A percentile compares a stretch with the other conserved stretches of the same genome.
Conservation (phyloP, 2,888 invertebrate species). For the Acronicta leporina region DNA sequence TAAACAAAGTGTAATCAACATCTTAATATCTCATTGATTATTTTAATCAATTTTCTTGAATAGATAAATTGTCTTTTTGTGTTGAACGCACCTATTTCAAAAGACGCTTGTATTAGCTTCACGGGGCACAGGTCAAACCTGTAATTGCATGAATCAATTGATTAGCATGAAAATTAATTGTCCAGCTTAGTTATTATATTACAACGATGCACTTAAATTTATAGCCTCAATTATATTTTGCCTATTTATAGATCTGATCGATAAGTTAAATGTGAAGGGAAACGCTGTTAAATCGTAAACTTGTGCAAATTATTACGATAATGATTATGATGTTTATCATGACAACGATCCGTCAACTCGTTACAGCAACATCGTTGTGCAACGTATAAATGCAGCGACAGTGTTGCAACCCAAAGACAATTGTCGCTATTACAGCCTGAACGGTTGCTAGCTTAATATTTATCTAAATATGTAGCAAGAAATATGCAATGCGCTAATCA, state of each 20-base stretch:
- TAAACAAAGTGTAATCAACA: slow-evolving; percentile 42
- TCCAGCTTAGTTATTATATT: slow-evolving; percentile 55
- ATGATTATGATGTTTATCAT: slow-evolving; percentile 36
- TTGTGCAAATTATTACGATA: slow-evolving; percentile 31
- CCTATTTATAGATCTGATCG: slow-evolving; percentile 45
- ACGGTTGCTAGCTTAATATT: slow-evolving; percentile 28
- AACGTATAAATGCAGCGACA: slow-evolving; percentile 29
- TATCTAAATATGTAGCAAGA: slow-evolving; percentile 45
- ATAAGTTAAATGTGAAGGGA: slow-evolving; percentile 60
- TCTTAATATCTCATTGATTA: slow-evolving; percentile 41
- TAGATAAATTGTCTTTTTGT: slow-evolving; percentile 53
- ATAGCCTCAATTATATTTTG: slow-evolving; percentile 64
- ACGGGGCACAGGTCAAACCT: slow-evolving; percentile 70
- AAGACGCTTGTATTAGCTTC: slow-evolving; percentile 53
- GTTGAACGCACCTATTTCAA: slow-evolving; percentile 49
- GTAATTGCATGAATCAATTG: slow-evolving; percentile 76
- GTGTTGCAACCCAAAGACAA: slow-evolving; percentile 46
- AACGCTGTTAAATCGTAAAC: slow-evolving; percentile 32
- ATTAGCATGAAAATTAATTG: slow-evolving; percentile 78
- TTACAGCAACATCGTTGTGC: slow-evolving; percentile 28
- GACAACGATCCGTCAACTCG: slow-evolving; percentile 34
- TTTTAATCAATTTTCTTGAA: slow-evolving; percentile 40
- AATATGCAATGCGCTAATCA: slow-evolving; percentile 42
- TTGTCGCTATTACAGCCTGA: slow-evolving; percentile 25
- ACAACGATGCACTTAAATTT: slow-evolving; percentile 60